Percentiles rank a stretch among this genome's conserved stretches.
phyloP scores from a whole-genome alignment of 2,888 invertebrate genomes.

The Thereva unica region DNA sequence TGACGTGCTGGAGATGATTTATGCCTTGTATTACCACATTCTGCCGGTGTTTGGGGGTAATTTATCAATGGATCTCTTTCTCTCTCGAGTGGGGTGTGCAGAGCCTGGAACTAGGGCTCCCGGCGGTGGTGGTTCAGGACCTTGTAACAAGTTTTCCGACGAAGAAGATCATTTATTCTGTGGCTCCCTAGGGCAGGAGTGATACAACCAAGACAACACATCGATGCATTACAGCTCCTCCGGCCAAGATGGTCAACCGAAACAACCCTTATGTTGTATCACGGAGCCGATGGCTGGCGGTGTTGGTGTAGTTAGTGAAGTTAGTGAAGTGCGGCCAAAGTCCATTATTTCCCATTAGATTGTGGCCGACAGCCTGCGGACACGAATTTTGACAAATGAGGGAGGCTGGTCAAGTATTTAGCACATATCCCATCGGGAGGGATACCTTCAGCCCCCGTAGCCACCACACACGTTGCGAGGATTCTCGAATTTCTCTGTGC shows the following conservation, averaged over 20 bases:
- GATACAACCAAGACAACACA: conserved; percentile 31
- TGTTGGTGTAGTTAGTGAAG: not conserved
- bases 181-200: conserved; percentile 21
- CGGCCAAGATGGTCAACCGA: conserved; percentile 29
- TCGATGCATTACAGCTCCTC: conserved; percentile 11
- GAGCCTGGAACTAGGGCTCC: not conserved
- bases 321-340: conserved; percentile 1
- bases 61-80: conserved; percentile 16
- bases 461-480: not conserved
- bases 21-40: conserved; percentile 35
- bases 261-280: conserved; percentile 28
- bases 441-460: conserved; percentile 12
- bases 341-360: conserved; percentile 37
- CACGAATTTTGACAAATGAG: conserved; percentile 38
- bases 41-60: conserved; percentile 21
- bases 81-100: conserved; percentile 15
- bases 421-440: conserved; percentile 18
- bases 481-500: conserved; percentile 26
- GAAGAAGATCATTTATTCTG: conserved; percentile 32
- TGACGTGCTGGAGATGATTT: conserved; percentile 31
- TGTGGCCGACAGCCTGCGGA: conserved; percentile 30
- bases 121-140: conserved; percentile 13
- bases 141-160: conserved; percentile 27
- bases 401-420: conserved; percentile 37
- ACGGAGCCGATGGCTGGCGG: not conserved